A percentile compares a stretch with the other conserved stretches of the same genome.
Evolutionary conservation across 2,113 vertebrate genomes (phyloP).

Genomic region (Heterocephalus glaber): DNA sequence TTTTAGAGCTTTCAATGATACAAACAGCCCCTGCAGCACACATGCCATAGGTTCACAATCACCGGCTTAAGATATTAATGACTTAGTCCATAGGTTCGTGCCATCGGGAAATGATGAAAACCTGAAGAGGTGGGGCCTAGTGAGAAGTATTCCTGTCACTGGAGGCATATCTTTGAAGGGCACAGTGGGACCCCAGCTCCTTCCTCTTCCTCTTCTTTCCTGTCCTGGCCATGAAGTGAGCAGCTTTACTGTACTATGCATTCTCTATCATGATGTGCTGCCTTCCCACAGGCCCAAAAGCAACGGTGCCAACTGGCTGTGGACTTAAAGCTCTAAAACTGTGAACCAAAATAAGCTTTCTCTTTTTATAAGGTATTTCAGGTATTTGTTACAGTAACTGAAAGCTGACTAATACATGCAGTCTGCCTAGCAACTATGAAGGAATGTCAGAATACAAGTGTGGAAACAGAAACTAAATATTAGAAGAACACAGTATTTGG

Average conservation of each 20-base stretch:
- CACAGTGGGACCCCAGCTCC: neutral
- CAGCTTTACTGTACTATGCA: neutral
- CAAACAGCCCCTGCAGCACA: neutral
- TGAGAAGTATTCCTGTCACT: neutral
- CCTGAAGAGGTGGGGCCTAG: neutral
- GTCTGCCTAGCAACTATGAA: slow-evolving; percentile 34
- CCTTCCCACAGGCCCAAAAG: neutral
- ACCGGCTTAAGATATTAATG: neutral
- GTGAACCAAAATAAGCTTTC: neutral
- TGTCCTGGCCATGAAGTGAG: neutral
- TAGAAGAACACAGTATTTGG: slow-evolving; percentile 4
- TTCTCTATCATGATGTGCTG: neutral
- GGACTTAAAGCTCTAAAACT: neutral
- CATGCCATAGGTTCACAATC: neutral
- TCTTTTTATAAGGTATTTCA: neutral
- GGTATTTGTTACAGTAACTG: neutral
- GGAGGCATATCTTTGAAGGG: neutral
- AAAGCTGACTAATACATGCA: neutral
- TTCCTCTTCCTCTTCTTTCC: neutral
- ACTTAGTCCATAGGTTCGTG: neutral
- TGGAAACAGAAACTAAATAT: neutral
- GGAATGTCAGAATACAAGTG: neutral
- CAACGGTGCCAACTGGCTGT: neutral
- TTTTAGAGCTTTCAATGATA: neutral
- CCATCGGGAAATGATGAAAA: neutral